Evolutionary conservation across 2,888 invertebrate genomes (phyloP).

Genomic region (Andrena chrysosceles): DNA sequence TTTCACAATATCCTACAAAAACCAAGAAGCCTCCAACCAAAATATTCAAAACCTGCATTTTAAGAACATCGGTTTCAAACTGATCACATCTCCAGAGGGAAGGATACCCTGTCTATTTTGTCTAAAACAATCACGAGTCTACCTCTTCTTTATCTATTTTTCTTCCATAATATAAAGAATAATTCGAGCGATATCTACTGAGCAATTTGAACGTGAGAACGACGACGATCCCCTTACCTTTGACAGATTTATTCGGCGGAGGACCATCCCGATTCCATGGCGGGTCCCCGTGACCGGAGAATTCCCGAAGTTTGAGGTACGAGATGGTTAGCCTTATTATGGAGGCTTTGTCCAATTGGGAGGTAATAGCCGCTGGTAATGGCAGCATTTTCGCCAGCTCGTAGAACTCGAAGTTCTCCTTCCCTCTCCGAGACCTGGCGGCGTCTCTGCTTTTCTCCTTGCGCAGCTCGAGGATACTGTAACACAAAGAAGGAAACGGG

Average conservation of each 20-base stretch:
- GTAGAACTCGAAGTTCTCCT: slow-evolving; percentile 98
- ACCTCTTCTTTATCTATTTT: neutral
- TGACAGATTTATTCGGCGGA: slow-evolving; percentile 91
- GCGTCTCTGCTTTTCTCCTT: slow-evolving; percentile 98
- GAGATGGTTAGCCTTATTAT: slow-evolving; percentile 98
- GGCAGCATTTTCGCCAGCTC: slow-evolving; percentile 98
- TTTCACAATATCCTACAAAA: no score
- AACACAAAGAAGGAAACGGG: slow-evolving; percentile 79
- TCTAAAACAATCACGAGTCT: neutral
- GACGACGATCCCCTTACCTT: slow-evolving; percentile 87
- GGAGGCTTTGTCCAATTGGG: slow-evolving; percentile 97
- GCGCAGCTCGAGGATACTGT: slow-evolving; percentile 96
- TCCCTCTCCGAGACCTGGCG: slow-evolving; percentile 95
- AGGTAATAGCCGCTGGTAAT: slow-evolving; percentile 95
- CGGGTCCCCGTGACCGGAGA: slow-evolving; percentile 97
- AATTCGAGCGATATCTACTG: neutral
- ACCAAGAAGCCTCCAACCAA: no score
- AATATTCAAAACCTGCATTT: no score
- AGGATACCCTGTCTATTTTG: no score
- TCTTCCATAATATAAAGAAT: neutral
- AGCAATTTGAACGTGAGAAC: neutral
- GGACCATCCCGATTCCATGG: slow-evolving; percentile 96
- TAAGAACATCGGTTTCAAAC: no score
- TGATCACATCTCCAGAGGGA: no score
- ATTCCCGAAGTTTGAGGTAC: slow-evolving; percentile 97